A percentile compares a stretch with the other conserved stretches of the same genome.
These are phyloP conservation scores for Caenorhabditis elegans DNA, from an alignment of 1,140 invertebrate genomes.

Conservation along the genomic window WBcel235 BX284605.5:11258001-11258500, in stretches of 20 bases:
- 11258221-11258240: no score
- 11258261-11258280: constrained; percentile 35
- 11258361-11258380: constrained; percentile 67
- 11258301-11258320: constrained; percentile 79
- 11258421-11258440: constrained; percentile 48
- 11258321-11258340: constrained; percentile 68
- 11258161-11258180: no score
- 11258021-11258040: no score
- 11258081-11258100: constrained; percentile 79
- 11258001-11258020: constrained; percentile 84
- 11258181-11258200: no score
- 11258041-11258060: constrained; percentile 67
- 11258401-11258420: not conserved
- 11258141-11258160: no score
- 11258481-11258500: constrained; percentile 56
- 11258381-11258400: constrained; percentile 56
- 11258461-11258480: constrained; percentile 67
- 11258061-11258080: constrained; percentile 70
- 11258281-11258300: constrained; percentile 87
- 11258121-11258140: no score
- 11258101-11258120: not conserved
- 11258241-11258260: no score
- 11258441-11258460: constrained; percentile 65
- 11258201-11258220: no score
- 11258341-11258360: constrained; percentile 67